Evolutionary conservation across 1,140 invertebrate genomes (phyloP).

Genomic region (Drosophila ohnishii): DNA sequence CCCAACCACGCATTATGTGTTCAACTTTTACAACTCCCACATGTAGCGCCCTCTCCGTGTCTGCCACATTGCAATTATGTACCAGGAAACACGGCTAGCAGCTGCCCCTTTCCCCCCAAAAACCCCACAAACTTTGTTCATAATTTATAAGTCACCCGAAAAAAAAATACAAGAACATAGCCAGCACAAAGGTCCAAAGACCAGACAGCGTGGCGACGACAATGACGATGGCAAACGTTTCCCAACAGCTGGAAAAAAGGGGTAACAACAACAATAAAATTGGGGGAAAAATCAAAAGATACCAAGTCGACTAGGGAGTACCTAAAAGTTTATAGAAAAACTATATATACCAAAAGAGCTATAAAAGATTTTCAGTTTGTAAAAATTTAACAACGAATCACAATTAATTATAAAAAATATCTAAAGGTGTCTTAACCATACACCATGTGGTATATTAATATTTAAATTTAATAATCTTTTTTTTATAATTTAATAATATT

Average conservation of each 20-base stretch:
- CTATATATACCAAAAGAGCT: not conserved
- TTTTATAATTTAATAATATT: not conserved
- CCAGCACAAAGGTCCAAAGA: slow-evolving; percentile 47
- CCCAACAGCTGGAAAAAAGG: slow-evolving; percentile 52
- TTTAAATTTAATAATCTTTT: too few species aligned
- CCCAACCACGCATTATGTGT: slow-evolving; percentile 29
- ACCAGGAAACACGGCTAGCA: slow-evolving; percentile 26
- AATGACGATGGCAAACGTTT: slow-evolving; percentile 55
- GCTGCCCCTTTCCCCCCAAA: not conserved
- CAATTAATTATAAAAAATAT: not conserved
- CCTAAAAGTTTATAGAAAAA: not conserved
- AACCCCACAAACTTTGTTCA: slow-evolving; percentile 58
- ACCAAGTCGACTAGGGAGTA: slow-evolving; percentile 9
- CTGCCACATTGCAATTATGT: slow-evolving; percentile 65
- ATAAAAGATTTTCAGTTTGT: not conserved
- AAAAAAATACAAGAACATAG: slow-evolving; percentile 30
- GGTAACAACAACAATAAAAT: slow-evolving; percentile 50
- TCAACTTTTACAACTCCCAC: slow-evolving; percentile 45
- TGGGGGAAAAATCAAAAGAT: not conserved
- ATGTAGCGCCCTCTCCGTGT: slow-evolving; percentile 24
- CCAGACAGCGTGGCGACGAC: slow-evolving; percentile 75
- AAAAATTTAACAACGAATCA: not conserved
- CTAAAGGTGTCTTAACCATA: too few species aligned
- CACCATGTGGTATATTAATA: not conserved
- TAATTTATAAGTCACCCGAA: slow-evolving; percentile 70